Evolutionary conservation across 2,888 invertebrate genomes (phyloP), one percentile per base, ranked within the genome.

Genomic region (Epirrita christyi): DNA sequence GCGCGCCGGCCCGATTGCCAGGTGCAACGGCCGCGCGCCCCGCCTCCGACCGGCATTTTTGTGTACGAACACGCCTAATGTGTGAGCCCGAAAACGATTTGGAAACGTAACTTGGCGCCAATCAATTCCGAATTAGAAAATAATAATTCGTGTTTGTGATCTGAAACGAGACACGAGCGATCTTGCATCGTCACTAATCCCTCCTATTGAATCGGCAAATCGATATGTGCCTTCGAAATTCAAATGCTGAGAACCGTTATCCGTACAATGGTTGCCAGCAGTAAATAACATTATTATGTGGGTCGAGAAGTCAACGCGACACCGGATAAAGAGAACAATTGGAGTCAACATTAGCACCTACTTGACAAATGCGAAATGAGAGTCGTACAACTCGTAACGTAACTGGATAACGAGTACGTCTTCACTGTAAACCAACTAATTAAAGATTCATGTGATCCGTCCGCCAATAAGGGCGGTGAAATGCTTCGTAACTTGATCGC

Each of bases 1-100:
- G 90, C 84, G 86, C 82, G 86, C 82, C 78, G 81, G 73, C 78
- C 77, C 80, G 81, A 78, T 80, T 79, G 85, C 82, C 90, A 91
- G 90, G 91, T 92, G 91, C 91, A 92, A 87, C 84, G 88, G 80
- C 91, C 91, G 77, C 78, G 74, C 73, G 84, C 81, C 80, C 83
- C 86, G 86, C 86, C 88, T 78, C 80, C 80, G 64, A 71, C 83
- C 78, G 78, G 83, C 83, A 86, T 88, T 90, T 89, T 90, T 87
- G 85, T 87, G 80, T 80, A 82, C 76, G 77, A 73, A 73, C 78
- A 76, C 78, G 73, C 76, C 82, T 81, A 81, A 83, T 81, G 79
- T 79, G 79, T 81, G 80, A 84, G 63, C 75, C 75, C 76, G 71
- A 74, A 78, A 79, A 80, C 72, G 67, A 75, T 77, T 81, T 73